Evolutionary conservation across 2,888 invertebrate genomes (phyloP).

Genomic region (Drosophila mercatorum): DNA sequence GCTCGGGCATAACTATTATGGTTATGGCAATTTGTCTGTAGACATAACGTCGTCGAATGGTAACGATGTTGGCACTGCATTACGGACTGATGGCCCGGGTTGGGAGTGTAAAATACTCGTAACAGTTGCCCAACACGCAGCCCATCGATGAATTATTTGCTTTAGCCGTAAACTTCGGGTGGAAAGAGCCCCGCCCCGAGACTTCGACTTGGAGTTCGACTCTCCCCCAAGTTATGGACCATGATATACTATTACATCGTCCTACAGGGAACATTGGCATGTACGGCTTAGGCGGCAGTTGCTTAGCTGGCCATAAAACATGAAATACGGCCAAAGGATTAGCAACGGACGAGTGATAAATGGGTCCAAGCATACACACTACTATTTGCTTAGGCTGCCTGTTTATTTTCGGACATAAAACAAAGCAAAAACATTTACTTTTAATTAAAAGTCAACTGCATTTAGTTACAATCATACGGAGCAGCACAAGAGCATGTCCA

Average conservation of each 20-base stretch:
- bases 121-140: constrained; percentile 77
- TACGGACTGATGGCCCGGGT: constrained; percentile 10
- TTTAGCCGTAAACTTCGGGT: constrained; percentile 22
- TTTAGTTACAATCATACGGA: constrained; percentile 28
- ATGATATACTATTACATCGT: constrained; percentile 16
- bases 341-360: constrained; percentile 74
- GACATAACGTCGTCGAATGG: constrained; percentile 67
- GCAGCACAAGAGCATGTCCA: neutral
- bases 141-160: constrained; percentile 78
- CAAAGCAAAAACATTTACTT: constrained; percentile 76
- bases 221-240: constrained; percentile 11
- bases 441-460: constrained; percentile 69
- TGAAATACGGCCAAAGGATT: constrained; percentile 81
- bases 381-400: constrained; percentile 74
- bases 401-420: constrained; percentile 70
- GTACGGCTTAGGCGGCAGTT: constrained; percentile 71
- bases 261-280: constrained; percentile 48
- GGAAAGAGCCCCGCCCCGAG: constrained; percentile 11
- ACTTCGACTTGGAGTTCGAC: no score
- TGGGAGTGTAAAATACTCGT: constrained; percentile 73
- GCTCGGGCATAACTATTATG: constrained; percentile 68
- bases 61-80: constrained; percentile 47
- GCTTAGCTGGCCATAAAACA: constrained; percentile 78
- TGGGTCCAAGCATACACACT: constrained; percentile 45
- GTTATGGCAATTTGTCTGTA: constrained; percentile 82